Evolutionary conservation across 2,113 vertebrate genomes (phyloP), one percentile per base, ranked within the genome.

Genomic region (Hepsetus odoe): DNA sequence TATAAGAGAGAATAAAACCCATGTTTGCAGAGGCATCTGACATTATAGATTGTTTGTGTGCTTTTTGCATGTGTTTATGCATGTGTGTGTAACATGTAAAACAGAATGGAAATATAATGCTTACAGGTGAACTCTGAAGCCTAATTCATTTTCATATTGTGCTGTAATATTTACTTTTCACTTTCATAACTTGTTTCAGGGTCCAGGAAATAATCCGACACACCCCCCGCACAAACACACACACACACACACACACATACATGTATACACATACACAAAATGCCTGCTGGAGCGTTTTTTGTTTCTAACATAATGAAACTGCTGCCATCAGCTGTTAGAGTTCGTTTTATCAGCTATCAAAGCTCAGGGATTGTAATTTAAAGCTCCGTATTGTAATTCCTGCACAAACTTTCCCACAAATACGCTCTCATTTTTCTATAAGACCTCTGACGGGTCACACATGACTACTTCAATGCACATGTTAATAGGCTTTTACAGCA

Each of bases 341-440:
- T 42, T 12, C 32, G 28, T 61, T 14, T 61, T 5, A 61, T 5
- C 16, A 18, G 18, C 28, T 12, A 22, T 46, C 20, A 74, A 5
- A 1, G 26, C 1, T 64, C 10, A 11, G 12, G 26, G 12, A 5
- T 35, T 28, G 22, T 53, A 53, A 30, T 53, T 59, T 75, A 75
- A 75, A 24, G 44, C 51, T 53, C 20, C 24, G 32, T 42, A 30
- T 42, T 65, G 64, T 49, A 18, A 44, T 16, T 16, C 44, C 28
- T 64, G 51, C 51, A 53, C 73, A 65, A 65, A 26, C 56, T 46
- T 10, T n/a, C 28, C 28, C 28, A 62, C 35, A 61, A 74, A 20
- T 10, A 11, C 16, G 61, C 56, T 13, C 40, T 38, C 26, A 44
- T 24, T 20, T 16, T 14, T 14, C 16, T 14, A 24, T 44, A 24